A percentile compares a stretch with the other conserved stretches of the same genome.
These are phyloP conservation scores for Dioctria rufipes DNA, from an alignment of 2,888 invertebrate genomes.

Conservation along the genomic window DNA sequence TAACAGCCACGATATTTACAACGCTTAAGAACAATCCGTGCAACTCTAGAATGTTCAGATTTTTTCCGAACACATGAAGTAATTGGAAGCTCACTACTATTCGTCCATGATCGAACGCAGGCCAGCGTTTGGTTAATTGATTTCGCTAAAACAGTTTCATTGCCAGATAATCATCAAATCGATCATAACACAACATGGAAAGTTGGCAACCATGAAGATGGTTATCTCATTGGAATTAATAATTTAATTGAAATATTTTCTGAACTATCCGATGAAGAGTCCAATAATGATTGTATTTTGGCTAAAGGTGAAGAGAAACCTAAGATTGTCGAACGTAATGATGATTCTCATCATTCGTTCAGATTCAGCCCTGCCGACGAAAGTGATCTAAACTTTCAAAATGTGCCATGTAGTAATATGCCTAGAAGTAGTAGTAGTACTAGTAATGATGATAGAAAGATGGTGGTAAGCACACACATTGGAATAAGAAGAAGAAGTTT, in stretches of 20 bases:
- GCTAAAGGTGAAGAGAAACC: constrained; percentile 1
- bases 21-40: constrained; percentile 86
- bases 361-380: neutral
- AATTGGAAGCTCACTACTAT: constrained; percentile 93
- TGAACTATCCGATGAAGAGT: constrained; percentile 64
- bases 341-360: neutral
- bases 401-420: constrained; percentile 39
- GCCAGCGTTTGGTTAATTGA: constrained; percentile 98
- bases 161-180: constrained; percentile 82
- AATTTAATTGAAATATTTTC: constrained; percentile 89
- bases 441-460: neutral
- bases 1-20: constrained; percentile 86
- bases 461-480: neutral
- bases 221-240: constrained; percentile 92
- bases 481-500: neutral
- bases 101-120: constrained; percentile 91
- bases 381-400: constrained; percentile 34
- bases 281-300: neutral
- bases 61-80: constrained; percentile 96
- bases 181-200: constrained; percentile 90
- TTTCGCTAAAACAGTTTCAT: constrained; percentile 93
- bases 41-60: constrained; percentile 86
- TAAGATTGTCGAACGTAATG: neutral
- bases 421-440: constrained; percentile 13
- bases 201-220: constrained; percentile 97